phyloP scores from a whole-genome alignment of 2,113 vertebrate genomes.

The Petroica traversi region DNA sequence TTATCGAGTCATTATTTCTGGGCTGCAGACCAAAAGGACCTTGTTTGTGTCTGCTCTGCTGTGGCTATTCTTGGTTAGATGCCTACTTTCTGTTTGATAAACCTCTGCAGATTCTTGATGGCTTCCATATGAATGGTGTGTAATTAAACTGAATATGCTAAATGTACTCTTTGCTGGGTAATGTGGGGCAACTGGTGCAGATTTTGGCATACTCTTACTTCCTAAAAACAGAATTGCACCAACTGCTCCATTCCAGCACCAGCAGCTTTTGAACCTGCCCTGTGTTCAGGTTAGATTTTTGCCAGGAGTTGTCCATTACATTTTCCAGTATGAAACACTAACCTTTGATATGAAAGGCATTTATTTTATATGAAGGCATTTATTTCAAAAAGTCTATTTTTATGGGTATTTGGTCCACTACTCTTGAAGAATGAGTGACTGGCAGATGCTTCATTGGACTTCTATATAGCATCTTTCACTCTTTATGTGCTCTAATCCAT shows the following conservation, averaged over 20 bases:
- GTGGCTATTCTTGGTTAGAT: not conserved
- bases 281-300: not conserved
- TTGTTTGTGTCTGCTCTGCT: not conserved
- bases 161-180: not conserved
- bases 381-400: not conserved
- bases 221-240: not conserved
- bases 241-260: not conserved
- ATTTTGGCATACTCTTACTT: not conserved
- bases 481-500: not conserved
- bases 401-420: not conserved
- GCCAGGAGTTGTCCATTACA: not conserved
- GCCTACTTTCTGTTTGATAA: not conserved
- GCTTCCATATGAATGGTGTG: not conserved
- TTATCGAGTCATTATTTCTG: not conserved
- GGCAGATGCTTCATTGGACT: not conserved
- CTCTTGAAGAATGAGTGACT: not conserved
- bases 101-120: not conserved
- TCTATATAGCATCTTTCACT: not conserved
- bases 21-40: not conserved
- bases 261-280: not conserved
- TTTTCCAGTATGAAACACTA: not conserved
- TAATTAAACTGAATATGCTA: not conserved
- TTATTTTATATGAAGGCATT: not conserved
- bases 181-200: not conserved
- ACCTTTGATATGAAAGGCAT: not conserved